Evolutionary conservation across 2,797 vertebrate genomes (phyloP).

Genomic region (Loris lydekkerianus): DNA sequence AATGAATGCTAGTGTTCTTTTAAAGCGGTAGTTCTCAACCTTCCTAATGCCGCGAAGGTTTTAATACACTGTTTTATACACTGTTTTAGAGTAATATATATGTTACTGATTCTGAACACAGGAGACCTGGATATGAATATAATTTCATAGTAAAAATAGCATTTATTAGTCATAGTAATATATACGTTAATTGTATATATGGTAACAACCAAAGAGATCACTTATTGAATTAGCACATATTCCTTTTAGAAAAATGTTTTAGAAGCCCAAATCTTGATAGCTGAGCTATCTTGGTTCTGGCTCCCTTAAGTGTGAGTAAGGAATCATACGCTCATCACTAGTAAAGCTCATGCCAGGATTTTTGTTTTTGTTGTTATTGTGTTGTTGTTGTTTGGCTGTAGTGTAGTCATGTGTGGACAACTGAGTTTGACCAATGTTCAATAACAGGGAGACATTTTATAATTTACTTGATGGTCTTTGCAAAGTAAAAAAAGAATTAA

Average conservation of each 20-base stretch:
- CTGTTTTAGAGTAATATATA: not conserved
- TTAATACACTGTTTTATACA: too few species aligned
- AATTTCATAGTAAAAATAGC: slow-evolving; percentile 13
- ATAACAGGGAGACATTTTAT: not conserved
- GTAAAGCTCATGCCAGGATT: not conserved
- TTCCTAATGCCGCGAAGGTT: too few species aligned
- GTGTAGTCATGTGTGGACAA: not conserved
- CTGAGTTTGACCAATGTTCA: not conserved
- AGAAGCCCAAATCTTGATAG: slow-evolving; percentile 19
- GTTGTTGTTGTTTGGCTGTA: not conserved
- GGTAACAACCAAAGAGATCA: slow-evolving; percentile 25
- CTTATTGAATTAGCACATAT: slow-evolving; percentile 30
- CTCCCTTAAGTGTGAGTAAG: not conserved
- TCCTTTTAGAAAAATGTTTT: slow-evolving; percentile 31
- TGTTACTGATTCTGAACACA: not conserved
- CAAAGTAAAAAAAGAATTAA: slow-evolving; percentile 21
- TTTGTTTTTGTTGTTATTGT: not conserved
- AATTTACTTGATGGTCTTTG: slow-evolving; percentile 38
- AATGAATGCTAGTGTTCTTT: slow-evolving; percentile 36
- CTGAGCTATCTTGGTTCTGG: slow-evolving; percentile 3
- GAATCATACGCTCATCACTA: not conserved
- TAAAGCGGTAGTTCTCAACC: not conserved
- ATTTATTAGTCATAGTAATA: slow-evolving; percentile 27
- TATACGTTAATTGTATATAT: slow-evolving; percentile 16
- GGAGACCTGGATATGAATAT: not conserved